These are phyloP conservation scores for fruit fly (Drosophila melanogaster) DNA, from an alignment of 1,140 invertebrate genomes.

Conservation along the genomic window DNA sequence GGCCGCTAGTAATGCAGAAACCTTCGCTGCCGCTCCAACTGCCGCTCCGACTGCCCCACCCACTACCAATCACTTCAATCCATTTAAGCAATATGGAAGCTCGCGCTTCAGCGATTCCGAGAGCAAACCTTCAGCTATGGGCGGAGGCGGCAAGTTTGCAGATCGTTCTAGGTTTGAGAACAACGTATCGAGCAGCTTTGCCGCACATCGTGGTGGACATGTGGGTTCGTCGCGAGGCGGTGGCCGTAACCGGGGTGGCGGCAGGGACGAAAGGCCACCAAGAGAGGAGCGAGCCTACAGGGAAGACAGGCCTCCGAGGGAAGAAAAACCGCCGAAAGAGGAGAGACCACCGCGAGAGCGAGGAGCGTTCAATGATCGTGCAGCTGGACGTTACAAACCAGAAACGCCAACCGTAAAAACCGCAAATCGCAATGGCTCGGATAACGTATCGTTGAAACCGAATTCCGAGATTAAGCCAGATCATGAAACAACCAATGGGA, in stretches of 20 bases:
- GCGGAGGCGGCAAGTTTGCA: constrained; percentile 35
- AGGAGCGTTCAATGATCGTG: constrained; percentile 25
- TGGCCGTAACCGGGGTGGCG: constrained; percentile 36
- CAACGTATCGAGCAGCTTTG: constrained; percentile 83
- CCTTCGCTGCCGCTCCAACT: constrained; percentile 79
- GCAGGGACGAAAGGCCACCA: constrained; percentile 49
- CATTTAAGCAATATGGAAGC: constrained; percentile 39
- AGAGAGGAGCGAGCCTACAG: constrained; percentile 28
- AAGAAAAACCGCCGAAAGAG: constrained; percentile 6
- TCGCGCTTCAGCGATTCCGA: constrained; percentile 14
- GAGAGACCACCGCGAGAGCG: constrained; percentile 12
- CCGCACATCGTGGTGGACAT: constrained; percentile 65
- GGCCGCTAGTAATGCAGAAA: constrained; percentile 66
- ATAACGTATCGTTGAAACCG: constrained; percentile 26
- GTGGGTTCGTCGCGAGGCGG: constrained; percentile 45
- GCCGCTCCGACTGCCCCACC: constrained; percentile 84
- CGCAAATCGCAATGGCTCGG: constrained; percentile 41
- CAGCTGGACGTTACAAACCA: constrained; percentile 26
- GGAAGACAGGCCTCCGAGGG: constrained; percentile 21
- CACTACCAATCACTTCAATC: constrained; percentile 36
- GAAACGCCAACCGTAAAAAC: constrained; percentile 23
- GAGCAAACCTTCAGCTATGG: constrained; percentile 4
- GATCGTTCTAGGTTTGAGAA: constrained; percentile 77
- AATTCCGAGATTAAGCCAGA: constrained; percentile 34
- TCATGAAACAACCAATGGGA: constrained; percentile 31